Conservation (phyloP, 2,888 invertebrate genomes). For the Pasiphila rectangulata region DNA sequence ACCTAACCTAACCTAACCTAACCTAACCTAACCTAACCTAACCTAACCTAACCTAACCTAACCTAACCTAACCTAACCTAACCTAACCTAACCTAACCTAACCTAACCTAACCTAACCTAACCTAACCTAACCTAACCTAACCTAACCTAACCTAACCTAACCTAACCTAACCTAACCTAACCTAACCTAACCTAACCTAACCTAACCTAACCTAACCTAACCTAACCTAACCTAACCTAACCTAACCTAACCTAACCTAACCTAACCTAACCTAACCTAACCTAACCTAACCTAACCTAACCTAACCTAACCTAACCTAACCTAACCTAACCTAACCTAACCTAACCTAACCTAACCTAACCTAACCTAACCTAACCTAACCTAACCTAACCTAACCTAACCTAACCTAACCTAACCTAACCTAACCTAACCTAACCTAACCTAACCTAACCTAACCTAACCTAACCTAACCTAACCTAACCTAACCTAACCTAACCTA, state of each 20-base stretch:
- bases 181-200: constrained; percentile 25
- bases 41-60: constrained; percentile 27
- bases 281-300: constrained; percentile 34
- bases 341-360: constrained; percentile 24
- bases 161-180: constrained; percentile 23
- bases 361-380: constrained; percentile 20
- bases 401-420: constrained; percentile 18
- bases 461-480: constrained; percentile 14
- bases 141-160: constrained; percentile 31
- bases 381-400: constrained; percentile 13
- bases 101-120: constrained; percentile 22
- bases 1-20: constrained; percentile 26
- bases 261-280: constrained; percentile 34
- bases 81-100: constrained; percentile 21
- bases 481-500: constrained; percentile 15
- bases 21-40: constrained; percentile 29
- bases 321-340: constrained; percentile 35
- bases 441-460: constrained; percentile 15
- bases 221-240: constrained; percentile 29
- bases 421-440: constrained; percentile 20
- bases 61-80: constrained; percentile 23
- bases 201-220: constrained; percentile 26
- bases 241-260: constrained; percentile 31
- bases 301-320: constrained; percentile 26
- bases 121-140: constrained; percentile 36